phyloP scores from a whole-genome alignment of 2,888 invertebrate genomes.

The Pocota personata region DNA sequence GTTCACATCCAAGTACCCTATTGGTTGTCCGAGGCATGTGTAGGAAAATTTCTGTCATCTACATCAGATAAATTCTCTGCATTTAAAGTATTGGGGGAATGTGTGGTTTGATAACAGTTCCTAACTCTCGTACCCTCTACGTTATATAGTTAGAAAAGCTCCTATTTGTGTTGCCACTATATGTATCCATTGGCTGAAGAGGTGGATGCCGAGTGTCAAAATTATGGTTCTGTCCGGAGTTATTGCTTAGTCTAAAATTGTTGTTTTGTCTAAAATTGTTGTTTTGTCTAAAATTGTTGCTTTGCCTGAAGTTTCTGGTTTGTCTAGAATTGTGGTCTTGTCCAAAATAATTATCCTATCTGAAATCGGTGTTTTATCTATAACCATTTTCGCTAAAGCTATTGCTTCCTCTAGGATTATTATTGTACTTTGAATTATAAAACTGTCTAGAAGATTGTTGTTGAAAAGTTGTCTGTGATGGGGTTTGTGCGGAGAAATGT shows the following conservation, averaged over 20 bases:
- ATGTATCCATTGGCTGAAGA: slow-evolving; percentile 22
- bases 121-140: neutral
- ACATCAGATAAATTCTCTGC: slow-evolving; percentile 7
- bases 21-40: slow-evolving; percentile 60
- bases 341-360: neutral
- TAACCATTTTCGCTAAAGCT: neutral
- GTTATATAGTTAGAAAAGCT: slow-evolving; percentile 5
- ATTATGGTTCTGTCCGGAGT: slow-evolving; percentile 3
- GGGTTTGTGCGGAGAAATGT: neutral
- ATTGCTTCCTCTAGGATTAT: neutral
- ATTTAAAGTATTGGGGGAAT: neutral
- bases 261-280: neutral
- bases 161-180: slow-evolving; percentile 29
- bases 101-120: neutral
- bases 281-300: neutral
- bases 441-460: neutral
- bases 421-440: neutral
- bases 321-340: neutral
- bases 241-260: neutral
- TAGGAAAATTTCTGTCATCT: slow-evolving; percentile 68
- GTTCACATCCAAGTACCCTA: slow-evolving; percentile 67
- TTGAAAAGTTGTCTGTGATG: neutral
- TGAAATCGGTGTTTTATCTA: neutral
- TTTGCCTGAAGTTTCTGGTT: neutral
- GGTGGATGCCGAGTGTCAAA: neutral